Evolutionary conservation across 2,888 invertebrate genomes (phyloP), one percentile per base, ranked within the genome.

Genomic region (Nymphalis c-album): DNA sequence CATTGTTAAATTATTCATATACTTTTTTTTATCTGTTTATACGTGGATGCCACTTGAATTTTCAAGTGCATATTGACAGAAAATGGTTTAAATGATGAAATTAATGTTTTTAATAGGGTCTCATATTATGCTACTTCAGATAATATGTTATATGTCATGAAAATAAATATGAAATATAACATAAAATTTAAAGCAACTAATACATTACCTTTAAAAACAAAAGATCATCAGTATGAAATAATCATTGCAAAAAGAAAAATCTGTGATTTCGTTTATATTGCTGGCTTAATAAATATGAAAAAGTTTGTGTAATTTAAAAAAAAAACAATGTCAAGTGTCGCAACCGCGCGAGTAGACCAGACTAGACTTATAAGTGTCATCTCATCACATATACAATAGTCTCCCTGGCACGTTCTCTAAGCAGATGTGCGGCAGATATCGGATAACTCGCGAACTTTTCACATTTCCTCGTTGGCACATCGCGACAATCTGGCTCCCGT

Each of bases 391-490:
- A 78, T 81, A 82, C 84, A 85, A 88, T 85, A 84, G 83, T 81
- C 78, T 75, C 83, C 82, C 81, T 83, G 85, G 85, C 88, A 87
- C 87, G 84, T 83, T 81, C 81, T 82, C 81, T 80, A 83, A 81
- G 82, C 88, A 89, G 86, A 90, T 89, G 90, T 82, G 83, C 81
- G 83, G 77, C 82, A 85, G 86, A 89, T 88, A 87, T 84, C 85
- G 85, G 78, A 77, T 78, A 88, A 89, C 85, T 88, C 86, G 78
- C 79, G 81, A 90, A 91, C 89, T 90, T 91, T 90, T 88, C 88
- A 85, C 89, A 90, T 90, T 90, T 89, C 84, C 84, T 79, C 80
- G 76, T 79, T 76, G 76, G 76, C 81, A 74, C 70, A 72, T 69
- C 70, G 72, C 71, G 71, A 69, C 73, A 74, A 75, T 77, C 75